Evolutionary conservation across 1,140 invertebrate species (phyloP).

Genomic region (Mercenaria mercenaria): DNA sequence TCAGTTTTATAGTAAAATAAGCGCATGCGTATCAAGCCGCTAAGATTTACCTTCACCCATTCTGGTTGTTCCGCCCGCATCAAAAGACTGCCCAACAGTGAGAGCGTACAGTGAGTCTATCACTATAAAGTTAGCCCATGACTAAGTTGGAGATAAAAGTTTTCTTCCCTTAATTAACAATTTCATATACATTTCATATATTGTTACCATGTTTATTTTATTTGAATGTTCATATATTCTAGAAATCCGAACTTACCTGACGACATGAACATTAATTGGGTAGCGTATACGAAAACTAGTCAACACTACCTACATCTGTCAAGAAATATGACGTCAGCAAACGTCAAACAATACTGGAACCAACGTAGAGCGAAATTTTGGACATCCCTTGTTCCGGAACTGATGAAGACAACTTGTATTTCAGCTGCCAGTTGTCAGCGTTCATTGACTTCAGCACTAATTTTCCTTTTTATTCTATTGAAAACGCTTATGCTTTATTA

Average conservation of each 20-base stretch:
- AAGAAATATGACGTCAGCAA: constrained; percentile 31
- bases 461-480: background rate
- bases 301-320: background rate
- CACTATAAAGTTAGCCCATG: no score
- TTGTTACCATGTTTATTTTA: no score
- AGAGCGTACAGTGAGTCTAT: no score
- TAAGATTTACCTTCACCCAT: no score
- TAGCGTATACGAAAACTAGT: background rate
- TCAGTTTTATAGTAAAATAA: no score
- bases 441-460: background rate
- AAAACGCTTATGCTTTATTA: background rate
- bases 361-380: constrained; percentile 31
- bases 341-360: constrained; percentile 12
- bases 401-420: background rate
- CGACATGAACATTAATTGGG: background rate
- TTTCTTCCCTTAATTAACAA: no score
- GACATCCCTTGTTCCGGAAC: constrained; percentile 7
- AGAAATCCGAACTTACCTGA: background rate
- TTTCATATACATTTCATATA: no score
- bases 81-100: no score
- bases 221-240: no score
- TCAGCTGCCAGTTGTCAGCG: background rate
- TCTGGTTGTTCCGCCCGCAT: no score
- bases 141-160: no score
- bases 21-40: no score